These are phyloP conservation scores for Acrobasis repandana DNA, from an alignment of 2,888 invertebrate genomes.

Conservation along the genomic window DNA sequence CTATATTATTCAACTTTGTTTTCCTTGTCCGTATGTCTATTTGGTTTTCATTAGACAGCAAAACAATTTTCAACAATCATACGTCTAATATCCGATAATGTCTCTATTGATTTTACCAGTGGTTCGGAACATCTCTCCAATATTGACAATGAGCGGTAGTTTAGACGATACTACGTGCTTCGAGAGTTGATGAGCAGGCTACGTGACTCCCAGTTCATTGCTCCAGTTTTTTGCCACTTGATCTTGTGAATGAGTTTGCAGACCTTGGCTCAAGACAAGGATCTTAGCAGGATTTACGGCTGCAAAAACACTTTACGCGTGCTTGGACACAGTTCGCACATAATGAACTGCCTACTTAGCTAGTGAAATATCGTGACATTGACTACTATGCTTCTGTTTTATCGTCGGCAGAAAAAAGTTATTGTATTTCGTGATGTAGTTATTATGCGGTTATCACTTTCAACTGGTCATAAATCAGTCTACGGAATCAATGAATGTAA, in stretches of 20 bases:
- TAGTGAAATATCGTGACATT: conserved; percentile 39
- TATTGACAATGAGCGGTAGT: conserved; percentile 82
- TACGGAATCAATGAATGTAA: conserved; percentile 60
- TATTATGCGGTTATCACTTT: conserved; percentile 49
- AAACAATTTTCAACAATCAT: conserved; percentile 63
- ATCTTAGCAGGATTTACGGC: conserved; percentile 65
- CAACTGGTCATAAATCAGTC: conserved; percentile 43
- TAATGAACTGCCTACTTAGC: conserved; percentile 41
- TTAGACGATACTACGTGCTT: conserved; percentile 77
- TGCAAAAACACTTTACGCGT: conserved; percentile 53
- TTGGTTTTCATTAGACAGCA: conserved; percentile 58
- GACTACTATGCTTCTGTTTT: conserved; percentile 21
- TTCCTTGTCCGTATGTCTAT: conserved; percentile 31
- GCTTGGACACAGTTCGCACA: conserved; percentile 38
- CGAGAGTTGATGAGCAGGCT: conserved; percentile 69
- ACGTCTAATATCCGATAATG: conserved; percentile 70
- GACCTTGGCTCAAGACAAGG: conserved; percentile 67
- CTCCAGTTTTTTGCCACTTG: conserved; percentile 78
- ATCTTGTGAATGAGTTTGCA: conserved; percentile 77
- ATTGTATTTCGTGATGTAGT: conserved; percentile 40
- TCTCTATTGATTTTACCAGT: conserved; percentile 74
- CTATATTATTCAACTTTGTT: neutral
- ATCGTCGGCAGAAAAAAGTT: conserved; percentile 34
- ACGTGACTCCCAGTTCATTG: conserved; percentile 80
- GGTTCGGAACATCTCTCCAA: conserved; percentile 70